Evolutionary conservation across 2,888 invertebrate species (phyloP).

Genomic region (Polymixis flavicincta): DNA sequence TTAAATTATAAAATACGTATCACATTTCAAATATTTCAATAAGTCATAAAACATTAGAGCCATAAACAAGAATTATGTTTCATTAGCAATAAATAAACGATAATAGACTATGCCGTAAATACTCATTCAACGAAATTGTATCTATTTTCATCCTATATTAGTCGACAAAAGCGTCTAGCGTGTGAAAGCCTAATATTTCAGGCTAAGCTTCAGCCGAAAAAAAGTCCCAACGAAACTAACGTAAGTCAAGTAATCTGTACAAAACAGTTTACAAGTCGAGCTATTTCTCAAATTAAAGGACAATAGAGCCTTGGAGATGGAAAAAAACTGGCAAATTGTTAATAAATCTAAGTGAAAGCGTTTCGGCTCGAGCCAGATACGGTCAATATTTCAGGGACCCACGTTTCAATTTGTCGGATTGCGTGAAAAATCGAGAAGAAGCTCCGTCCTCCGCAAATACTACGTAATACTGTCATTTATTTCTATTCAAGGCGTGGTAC

Average conservation of each 20-base stretch:
- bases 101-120: neutral
- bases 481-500: slow-evolving; percentile 28
- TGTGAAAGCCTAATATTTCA: slow-evolving; percentile 32
- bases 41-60: neutral
- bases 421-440: slow-evolving; percentile 50
- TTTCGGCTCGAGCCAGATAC: slow-evolving; percentile 40
- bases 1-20: neutral
- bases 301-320: slow-evolving; percentile 34
- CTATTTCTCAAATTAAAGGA: slow-evolving; percentile 58
- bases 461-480: slow-evolving; percentile 39
- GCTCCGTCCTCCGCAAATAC: slow-evolving; percentile 39
- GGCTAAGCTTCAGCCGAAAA: slow-evolving; percentile 21
- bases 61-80: neutral
- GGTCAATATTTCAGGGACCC: slow-evolving; percentile 60
- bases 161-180: slow-evolving; percentile 6
- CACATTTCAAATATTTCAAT: neutral
- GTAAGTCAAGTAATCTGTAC: slow-evolving; percentile 33
- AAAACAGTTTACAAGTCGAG: slow-evolving; percentile 39
- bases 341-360: slow-evolving; percentile 54
- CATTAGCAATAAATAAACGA: slow-evolving; percentile 20
- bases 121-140: neutral
- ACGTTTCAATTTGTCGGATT: slow-evolving; percentile 58
- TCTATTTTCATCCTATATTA: slow-evolving; percentile 12
- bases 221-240: slow-evolving; percentile 12
- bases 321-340: slow-evolving; percentile 54